Conservation (phyloP, 2,113 vertebrate genomes). For the Sturnus vulgaris region DNA sequence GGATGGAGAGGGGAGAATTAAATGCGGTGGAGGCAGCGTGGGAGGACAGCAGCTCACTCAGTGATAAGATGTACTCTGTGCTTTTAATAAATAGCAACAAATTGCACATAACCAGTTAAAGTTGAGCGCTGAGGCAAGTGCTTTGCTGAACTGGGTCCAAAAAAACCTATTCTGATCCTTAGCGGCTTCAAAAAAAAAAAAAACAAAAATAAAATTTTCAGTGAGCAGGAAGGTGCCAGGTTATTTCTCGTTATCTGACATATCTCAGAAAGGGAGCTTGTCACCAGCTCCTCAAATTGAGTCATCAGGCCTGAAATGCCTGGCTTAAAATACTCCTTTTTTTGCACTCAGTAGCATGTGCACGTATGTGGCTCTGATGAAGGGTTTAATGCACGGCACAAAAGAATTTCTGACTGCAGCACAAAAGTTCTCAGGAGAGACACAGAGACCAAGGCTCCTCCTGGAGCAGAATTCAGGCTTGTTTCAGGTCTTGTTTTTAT, state of each 20-base stretch:
- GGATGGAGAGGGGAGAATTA: slow-evolving; percentile 23
- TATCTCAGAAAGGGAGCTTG: slow-evolving; percentile 4
- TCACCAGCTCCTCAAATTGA: slow-evolving; percentile 36
- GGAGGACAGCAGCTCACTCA: slow-evolving; percentile 59
- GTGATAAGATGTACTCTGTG: slow-evolving; percentile 27
- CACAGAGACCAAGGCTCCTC: background rate
- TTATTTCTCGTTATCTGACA: slow-evolving; percentile 3
- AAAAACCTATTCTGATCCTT: slow-evolving; percentile 1
- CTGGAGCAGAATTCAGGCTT: background rate
- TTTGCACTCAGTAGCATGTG: background rate
- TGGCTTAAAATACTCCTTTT: background rate
- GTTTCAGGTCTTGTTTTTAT: slow-evolving; percentile 24
- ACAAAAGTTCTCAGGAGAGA: background rate
- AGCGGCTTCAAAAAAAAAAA: background rate
- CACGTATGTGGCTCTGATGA: background rate
- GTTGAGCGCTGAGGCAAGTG: background rate
- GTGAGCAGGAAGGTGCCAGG: background rate
- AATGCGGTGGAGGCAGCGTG: slow-evolving; percentile 18
- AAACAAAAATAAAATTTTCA: background rate
- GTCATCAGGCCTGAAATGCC: slow-evolving; percentile 1
- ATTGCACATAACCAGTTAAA: slow-evolving; percentile 17
- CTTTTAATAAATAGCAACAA: slow-evolving; percentile 64
- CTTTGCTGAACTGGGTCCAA: slow-evolving; percentile 23
- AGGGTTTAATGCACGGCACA: background rate
- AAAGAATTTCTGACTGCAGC: background rate